Percentiles rank a stretch among this genome's conserved stretches.
phyloP scores from a whole-genome alignment of 2,113 vertebrate species.

The Chaenocephalus aceratus region DNA sequence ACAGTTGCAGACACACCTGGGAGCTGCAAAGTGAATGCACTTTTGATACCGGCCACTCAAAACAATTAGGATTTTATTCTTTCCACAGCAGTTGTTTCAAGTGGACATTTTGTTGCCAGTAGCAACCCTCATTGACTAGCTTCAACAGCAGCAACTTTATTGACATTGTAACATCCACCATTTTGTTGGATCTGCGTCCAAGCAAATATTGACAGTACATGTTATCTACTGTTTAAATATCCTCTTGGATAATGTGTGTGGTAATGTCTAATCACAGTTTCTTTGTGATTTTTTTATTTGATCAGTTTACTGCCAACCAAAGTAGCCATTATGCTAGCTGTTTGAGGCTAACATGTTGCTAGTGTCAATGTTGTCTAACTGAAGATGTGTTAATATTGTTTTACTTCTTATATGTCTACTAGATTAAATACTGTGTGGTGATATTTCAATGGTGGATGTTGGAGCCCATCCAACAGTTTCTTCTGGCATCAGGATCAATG shows the following conservation, averaged over 20 bases:
- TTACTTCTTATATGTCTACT: neutral
- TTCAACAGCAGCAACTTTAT: neutral
- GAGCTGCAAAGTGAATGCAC: slow-evolving; percentile 9
- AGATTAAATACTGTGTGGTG: neutral
- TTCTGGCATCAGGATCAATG: neutral
- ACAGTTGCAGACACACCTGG: slow-evolving; percentile 43
- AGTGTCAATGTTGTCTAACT: too few relatives aligned
- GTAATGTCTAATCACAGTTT: neutral
- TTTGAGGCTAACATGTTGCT: neutral
- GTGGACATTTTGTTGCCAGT: neutral
- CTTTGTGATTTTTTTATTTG: too few relatives aligned
- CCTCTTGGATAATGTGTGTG: neutral
- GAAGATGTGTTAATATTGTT: neutral
- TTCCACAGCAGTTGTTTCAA: neutral
- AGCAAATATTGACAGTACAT: neutral
- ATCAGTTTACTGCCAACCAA: neutral
- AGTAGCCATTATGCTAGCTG: neutral
- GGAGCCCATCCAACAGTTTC: neutral
- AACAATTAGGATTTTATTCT: neutral
- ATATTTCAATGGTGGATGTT: neutral
- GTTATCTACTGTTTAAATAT: neutral
- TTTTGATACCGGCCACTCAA: neutral
- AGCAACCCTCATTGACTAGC: neutral
- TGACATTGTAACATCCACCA: neutral
- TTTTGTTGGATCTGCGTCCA: neutral